These are phyloP conservation scores for Deilephila porcellus DNA, from an alignment of 2,888 invertebrate genomes.

Conservation along the genomic window DNA sequence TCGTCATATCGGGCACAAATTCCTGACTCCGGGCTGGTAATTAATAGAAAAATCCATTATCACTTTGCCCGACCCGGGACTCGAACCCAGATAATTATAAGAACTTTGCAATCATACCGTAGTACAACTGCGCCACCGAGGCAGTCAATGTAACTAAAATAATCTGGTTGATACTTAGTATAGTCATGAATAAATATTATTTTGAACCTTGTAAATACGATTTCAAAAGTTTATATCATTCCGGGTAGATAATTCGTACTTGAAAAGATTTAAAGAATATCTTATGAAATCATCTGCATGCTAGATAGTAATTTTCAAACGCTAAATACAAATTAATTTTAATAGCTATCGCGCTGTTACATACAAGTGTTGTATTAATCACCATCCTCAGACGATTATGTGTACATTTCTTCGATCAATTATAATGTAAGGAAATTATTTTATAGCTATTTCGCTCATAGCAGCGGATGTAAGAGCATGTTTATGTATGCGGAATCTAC, in stretches of 20 bases:
- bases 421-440: conserved; percentile 4
- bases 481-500: background rate
- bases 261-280: conserved; percentile 45
- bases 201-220: too few relatives aligned
- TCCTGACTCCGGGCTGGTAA: too few relatives aligned
- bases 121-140: too few relatives aligned
- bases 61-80: too few relatives aligned
- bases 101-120: too few relatives aligned
- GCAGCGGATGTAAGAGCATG: background rate
- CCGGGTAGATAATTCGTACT: conserved; percentile 74
- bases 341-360: conserved; percentile 1
- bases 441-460: background rate
- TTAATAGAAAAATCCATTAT: too few relatives aligned
- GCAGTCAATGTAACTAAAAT: too few relatives aligned
- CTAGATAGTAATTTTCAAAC: background rate
- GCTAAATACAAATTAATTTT: background rate
- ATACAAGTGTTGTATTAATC: background rate
- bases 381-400: background rate
- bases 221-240: too few relatives aligned
- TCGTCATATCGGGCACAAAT: too few relatives aligned
- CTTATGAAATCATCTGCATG: background rate
- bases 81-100: too few relatives aligned
- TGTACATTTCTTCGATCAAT: background rate
- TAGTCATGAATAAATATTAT: too few relatives aligned
- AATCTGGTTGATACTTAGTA: too few relatives aligned